Evolutionary conservation across 1,140 invertebrate species (phyloP).

Genomic region (Anthonomus grandis): DNA sequence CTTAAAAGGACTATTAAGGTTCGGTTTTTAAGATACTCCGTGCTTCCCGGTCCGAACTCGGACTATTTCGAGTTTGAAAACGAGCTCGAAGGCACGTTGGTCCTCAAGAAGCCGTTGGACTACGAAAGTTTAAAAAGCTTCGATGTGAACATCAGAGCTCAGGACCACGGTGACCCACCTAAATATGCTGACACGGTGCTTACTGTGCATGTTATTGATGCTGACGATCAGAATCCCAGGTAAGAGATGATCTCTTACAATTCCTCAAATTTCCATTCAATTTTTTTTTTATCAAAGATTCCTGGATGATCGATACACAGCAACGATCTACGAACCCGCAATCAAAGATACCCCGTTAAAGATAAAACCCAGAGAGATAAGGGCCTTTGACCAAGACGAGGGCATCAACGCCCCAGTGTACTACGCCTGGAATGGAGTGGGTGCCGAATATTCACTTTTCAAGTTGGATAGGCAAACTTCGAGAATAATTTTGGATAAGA

Average conservation of each 20-base stretch:
- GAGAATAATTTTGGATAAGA: constrained; percentile 57
- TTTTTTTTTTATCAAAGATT: constrained; percentile 14
- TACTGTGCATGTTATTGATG: constrained; percentile 78
- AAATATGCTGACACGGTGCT: constrained; percentile 70
- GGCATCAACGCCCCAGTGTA: constrained; percentile 74
- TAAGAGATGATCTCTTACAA: no score
- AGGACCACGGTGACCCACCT: constrained; percentile 82
- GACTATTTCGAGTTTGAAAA: constrained; percentile 81
- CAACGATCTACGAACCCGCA: constrained; percentile 62
- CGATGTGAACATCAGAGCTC: constrained; percentile 73
- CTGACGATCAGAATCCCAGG: constrained; percentile 92
- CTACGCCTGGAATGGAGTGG: constrained; percentile 63
- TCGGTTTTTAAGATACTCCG: constrained; percentile 57
- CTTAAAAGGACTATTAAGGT: not conserved
- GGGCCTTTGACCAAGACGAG: constrained; percentile 75
- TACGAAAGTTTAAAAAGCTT: constrained; percentile 80
- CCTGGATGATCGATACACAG: constrained; percentile 60
- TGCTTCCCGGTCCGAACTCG: constrained; percentile 72
- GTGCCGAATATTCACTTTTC: constrained; percentile 53
- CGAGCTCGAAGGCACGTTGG: constrained; percentile 80
- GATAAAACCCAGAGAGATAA: constrained; percentile 58
- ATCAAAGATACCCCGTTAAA: constrained; percentile 58
- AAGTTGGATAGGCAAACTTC: constrained; percentile 51
- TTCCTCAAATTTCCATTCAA: not conserved
- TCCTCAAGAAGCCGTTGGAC: constrained; percentile 76